Conservation (phyloP, 2,888 invertebrate genomes). For the Flabesymbios commensalis region DNA sequence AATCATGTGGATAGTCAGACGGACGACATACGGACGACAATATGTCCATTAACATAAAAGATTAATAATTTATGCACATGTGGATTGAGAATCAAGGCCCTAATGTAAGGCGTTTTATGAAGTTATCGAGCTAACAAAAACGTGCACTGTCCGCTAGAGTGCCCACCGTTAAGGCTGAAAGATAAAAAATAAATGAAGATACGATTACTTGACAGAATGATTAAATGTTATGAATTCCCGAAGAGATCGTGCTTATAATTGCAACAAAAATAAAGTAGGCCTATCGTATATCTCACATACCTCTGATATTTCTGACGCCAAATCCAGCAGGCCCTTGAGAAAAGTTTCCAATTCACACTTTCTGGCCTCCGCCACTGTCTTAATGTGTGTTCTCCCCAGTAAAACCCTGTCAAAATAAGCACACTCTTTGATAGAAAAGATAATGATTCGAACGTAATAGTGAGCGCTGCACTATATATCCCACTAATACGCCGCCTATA, state of each 20-base stretch:
- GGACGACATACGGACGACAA: background rate
- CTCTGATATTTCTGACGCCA: slow-evolving; percentile 93
- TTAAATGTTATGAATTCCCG: background rate
- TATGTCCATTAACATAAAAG: background rate
- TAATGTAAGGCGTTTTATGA: too few relatives aligned
- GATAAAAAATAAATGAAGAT: background rate
- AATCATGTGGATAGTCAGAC: background rate
- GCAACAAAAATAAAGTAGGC: too few relatives aligned
- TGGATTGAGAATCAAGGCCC: too few relatives aligned
- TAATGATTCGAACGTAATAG: too few relatives aligned
- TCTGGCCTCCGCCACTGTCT: slow-evolving; percentile 92
- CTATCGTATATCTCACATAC: too few relatives aligned
- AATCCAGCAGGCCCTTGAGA: slow-evolving; percentile 80
- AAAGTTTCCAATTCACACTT: slow-evolving; percentile 86
- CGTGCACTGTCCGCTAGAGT: too few relatives aligned
- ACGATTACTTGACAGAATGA: background rate
- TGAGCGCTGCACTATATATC: too few relatives aligned
- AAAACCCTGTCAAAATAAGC: slow-evolving; percentile 37
- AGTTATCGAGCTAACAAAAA: too few relatives aligned
- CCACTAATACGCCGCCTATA: too few relatives aligned
- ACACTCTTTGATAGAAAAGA: background rate
- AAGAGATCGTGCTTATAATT: too few relatives aligned
- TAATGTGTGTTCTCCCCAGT: slow-evolving; percentile 83
- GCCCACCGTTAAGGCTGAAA: too few relatives aligned
- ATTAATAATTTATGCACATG: too few relatives aligned